A percentile compares a stretch with the other conserved stretches of the same genome.
Evolutionary conservation across 1,140 invertebrate species (phyloP).

Genomic region (Tetranychus cinnabarinus): DNA sequence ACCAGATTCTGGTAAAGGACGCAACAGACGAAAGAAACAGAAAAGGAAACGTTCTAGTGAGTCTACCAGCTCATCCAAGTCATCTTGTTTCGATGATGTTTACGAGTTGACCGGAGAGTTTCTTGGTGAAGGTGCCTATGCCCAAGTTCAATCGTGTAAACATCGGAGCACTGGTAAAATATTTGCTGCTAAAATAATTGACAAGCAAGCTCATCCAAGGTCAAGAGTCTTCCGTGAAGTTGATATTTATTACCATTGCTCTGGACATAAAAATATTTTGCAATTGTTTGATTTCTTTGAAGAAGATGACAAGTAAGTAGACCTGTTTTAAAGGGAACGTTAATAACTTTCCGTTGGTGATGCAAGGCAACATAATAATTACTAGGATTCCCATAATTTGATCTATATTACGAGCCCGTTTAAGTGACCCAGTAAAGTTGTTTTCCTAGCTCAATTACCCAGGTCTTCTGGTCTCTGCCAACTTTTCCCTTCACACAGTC

Average conservation of each 20-base stretch:
- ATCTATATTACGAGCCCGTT: too few species aligned
- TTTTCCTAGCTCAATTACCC: neutral
- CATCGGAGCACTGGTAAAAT: constrained; percentile 72
- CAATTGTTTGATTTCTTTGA: constrained; percentile 93
- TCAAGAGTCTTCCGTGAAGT: constrained; percentile 88
- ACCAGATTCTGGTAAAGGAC: too few species aligned
- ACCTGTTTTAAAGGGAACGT: neutral
- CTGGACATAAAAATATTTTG: constrained; percentile 86
- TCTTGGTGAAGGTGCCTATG: constrained; percentile 84
- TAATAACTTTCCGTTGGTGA: too few species aligned
- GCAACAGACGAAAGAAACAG: too few species aligned
- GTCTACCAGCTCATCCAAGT: neutral
- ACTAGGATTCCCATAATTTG: too few species aligned
- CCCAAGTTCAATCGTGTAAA: constrained; percentile 69
- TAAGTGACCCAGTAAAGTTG: too few species aligned
- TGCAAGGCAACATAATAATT: too few species aligned
- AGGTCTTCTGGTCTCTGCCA: too few species aligned
- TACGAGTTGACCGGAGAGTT: constrained; percentile 85
- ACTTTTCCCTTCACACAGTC: too few species aligned
- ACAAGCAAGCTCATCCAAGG: constrained; percentile 74
- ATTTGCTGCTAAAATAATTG: constrained; percentile 85
- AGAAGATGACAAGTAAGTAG: constrained; percentile 42
- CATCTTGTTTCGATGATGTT: constrained; percentile 39
- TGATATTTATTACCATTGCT: constrained; percentile 92
- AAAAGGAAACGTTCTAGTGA: too few species aligned